These are phyloP conservation scores for Stramonita haemastoma DNA, from an alignment of 2,888 invertebrate genomes.

Conservation along the genomic window DNA sequence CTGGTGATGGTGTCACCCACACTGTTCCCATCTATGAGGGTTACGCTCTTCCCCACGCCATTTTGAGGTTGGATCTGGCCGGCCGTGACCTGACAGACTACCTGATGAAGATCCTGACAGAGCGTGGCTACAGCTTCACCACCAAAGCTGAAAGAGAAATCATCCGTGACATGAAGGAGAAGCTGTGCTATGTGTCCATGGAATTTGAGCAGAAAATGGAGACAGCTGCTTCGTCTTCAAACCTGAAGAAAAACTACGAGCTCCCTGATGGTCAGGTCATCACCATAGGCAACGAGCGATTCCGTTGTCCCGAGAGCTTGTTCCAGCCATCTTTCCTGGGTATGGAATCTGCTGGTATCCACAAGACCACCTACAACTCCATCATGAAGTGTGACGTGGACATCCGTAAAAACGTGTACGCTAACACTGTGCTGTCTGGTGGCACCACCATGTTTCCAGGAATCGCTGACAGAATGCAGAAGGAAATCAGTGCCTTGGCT, in stretches of 20 bases:
- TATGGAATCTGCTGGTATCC: conserved; percentile 51
- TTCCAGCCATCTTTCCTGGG: no score
- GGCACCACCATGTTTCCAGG: conserved; percentile 97
- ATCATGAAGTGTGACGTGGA: conserved; percentile 71
- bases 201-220: conserved; percentile 93
- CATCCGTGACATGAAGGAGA: conserved; percentile 95
- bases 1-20: conserved; percentile 96
- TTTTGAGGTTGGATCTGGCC: conserved; percentile 61
- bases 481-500: conserved; percentile 93
- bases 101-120: conserved; percentile 80
- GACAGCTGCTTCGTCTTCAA: conserved; percentile 89
- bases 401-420: conserved; percentile 68
- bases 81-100: conserved; percentile 67
- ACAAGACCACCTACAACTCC: conserved; percentile 67
- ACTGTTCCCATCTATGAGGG: conserved; percentile 85
- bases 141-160: conserved; percentile 92
- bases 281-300: conserved; percentile 74
- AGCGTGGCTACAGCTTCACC: conserved; percentile 73
- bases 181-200: conserved; percentile 92
- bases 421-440: conserved; percentile 87
- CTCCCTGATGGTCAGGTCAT: conserved; percentile 76
- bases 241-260: conserved; percentile 91
- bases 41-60: conserved; percentile 65
- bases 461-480: conserved; percentile 98
- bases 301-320: conserved; percentile 50